Evolutionary conservation across 2,888 invertebrate genomes (phyloP).

Genomic region (Drosophila mayaguana): DNA sequence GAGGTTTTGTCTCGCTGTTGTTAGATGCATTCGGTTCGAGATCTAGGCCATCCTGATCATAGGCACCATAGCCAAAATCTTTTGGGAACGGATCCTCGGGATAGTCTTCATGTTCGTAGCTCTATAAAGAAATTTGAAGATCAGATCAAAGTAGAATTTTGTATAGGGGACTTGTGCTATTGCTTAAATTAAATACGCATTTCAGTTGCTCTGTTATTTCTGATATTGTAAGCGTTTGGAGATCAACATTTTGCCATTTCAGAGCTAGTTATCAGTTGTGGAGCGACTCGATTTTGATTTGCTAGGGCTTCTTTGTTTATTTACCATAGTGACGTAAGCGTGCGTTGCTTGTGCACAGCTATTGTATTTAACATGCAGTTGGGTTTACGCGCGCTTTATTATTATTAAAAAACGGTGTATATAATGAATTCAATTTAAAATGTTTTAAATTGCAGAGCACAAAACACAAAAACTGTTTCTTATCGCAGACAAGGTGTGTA

Average conservation of each 20-base stretch:
- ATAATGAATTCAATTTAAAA: conserved; percentile 15
- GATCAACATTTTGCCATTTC: background rate
- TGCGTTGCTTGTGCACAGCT: conserved; percentile 29
- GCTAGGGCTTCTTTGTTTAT: conserved; percentile 71
- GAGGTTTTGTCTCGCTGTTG: conserved; percentile 89
- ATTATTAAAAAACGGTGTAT: conserved; percentile 14
- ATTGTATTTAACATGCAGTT: conserved; percentile 40
- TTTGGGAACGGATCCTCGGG: conserved; percentile 92
- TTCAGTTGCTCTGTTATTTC: background rate
- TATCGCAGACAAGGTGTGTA: conserved; percentile 64
- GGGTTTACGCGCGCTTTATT: conserved; percentile 10
- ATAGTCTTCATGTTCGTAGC: conserved; percentile 87
- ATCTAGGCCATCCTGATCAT: conserved; percentile 89
- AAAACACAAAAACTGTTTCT: conserved; percentile 64
- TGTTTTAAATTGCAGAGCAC: conserved; percentile 21
- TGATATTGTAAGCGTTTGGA: background rate
- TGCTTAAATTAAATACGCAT: background rate
- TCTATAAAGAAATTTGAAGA: conserved; percentile 77
- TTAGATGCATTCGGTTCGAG: conserved; percentile 66
- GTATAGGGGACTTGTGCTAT: background rate
- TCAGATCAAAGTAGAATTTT: background rate
- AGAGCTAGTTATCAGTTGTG: conserved; percentile 11
- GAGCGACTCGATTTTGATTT: conserved; percentile 24
- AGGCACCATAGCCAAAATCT: conserved; percentile 96
- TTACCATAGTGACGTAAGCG: conserved; percentile 64